These are phyloP conservation scores for Corvus moneduloides DNA, from an alignment of 2,113 vertebrate genomes.

Conservation along the genomic window DNA sequence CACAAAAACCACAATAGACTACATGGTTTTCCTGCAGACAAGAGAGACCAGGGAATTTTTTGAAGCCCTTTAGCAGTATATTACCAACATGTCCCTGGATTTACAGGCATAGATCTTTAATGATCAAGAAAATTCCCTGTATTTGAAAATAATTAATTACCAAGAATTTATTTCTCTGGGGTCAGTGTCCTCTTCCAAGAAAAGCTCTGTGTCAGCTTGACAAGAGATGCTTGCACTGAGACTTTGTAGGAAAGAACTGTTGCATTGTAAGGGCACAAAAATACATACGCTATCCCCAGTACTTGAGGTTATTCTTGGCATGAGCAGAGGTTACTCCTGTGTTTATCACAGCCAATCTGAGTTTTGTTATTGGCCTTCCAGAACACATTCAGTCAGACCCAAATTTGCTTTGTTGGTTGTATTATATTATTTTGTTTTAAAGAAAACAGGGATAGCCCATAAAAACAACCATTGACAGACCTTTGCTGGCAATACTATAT, in stretches of 20 bases:
- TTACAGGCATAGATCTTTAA: neutral
- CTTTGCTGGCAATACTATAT: neutral
- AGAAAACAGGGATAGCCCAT: neutral
- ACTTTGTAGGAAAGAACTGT: constrained; percentile 36
- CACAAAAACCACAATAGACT: neutral
- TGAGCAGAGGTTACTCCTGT: neutral
- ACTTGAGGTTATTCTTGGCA: constrained; percentile 24
- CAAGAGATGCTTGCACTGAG: constrained; percentile 50
- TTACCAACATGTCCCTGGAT: neutral
- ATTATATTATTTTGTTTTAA: neutral
- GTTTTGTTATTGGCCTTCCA: constrained; percentile 24
- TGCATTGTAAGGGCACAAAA: constrained; percentile 43
- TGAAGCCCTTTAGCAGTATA: neutral
- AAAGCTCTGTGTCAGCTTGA: neutral
- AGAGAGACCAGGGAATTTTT: neutral
- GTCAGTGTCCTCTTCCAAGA: neutral
- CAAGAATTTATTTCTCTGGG: neutral
- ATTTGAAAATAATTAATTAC: constrained; percentile 26
- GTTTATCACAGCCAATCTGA: constrained; percentile 2
- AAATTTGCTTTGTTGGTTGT: neutral
- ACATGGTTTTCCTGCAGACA: neutral
- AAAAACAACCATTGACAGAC: neutral
- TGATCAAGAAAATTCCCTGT: neutral
- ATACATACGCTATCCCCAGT: neutral
- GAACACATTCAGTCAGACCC: neutral